phyloP scores from a whole-genome alignment of 2,888 invertebrate species.

The Noctua pronuba region DNA sequence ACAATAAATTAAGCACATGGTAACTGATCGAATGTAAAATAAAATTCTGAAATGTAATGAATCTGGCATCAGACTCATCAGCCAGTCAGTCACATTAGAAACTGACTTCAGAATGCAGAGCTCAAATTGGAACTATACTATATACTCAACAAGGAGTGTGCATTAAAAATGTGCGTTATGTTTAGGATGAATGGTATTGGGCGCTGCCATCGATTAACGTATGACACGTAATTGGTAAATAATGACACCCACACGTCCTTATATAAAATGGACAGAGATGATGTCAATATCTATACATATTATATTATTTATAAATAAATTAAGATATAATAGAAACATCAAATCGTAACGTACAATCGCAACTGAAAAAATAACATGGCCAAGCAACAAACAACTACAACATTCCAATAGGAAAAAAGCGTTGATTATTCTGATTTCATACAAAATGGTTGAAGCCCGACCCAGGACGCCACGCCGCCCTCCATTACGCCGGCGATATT shows the following conservation, averaged over 20 bases:
- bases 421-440: not conserved
- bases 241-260: slow-evolving; percentile 18
- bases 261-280: slow-evolving; percentile 1
- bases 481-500: slow-evolving; percentile 63
- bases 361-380: slow-evolving; percentile 27
- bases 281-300: slow-evolving; percentile 17
- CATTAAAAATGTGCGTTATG: slow-evolving; percentile 11
- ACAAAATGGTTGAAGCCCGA: slow-evolving; percentile 56
- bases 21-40: not conserved
- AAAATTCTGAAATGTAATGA: not conserved
- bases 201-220: slow-evolving; percentile 1
- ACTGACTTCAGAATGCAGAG: not conserved
- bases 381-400: slow-evolving; percentile 36
- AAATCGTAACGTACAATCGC: slow-evolving; percentile 45
- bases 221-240: slow-evolving; percentile 16
- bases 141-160: not conserved
- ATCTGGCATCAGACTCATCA: slow-evolving; percentile 4
- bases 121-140: not conserved
- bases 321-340: not conserved
- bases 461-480: slow-evolving; percentile 65
- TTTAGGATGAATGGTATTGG: slow-evolving; percentile 13
- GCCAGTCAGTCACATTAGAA: not conserved
- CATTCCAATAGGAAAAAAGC: slow-evolving; percentile 40
- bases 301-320: slow-evolving; percentile 32
- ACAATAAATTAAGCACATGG: not conserved